These are phyloP conservation scores for Poecile atricapillus DNA, from an alignment of 2,113 vertebrate genomes.

Conservation along the genomic window DNA sequence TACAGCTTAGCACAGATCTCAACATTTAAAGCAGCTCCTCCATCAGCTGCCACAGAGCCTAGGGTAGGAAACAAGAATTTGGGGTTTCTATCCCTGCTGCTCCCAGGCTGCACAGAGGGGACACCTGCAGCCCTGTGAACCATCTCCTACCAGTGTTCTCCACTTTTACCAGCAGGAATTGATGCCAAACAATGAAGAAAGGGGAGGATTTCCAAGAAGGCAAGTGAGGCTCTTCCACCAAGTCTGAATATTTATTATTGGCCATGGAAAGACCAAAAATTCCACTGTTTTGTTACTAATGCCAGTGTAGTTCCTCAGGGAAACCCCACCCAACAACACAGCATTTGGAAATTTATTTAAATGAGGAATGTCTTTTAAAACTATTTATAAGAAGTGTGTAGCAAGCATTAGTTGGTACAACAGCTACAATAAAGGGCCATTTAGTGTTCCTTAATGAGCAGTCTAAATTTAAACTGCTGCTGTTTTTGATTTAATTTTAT, in stretches of 20 bases:
- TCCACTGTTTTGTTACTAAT: neutral
- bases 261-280: neutral
- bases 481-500: neutral
- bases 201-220: neutral
- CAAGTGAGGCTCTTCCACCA: neutral
- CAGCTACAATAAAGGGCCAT: neutral
- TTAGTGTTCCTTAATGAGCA: neutral
- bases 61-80: fast-evolving
- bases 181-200: neutral
- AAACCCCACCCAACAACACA: neutral
- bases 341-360: neutral
- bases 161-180: neutral
- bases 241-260: neutral
- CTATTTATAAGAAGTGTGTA: neutral
- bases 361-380: neutral
- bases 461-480: neutral
- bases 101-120: neutral
- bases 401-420: neutral
- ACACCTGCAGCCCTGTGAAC: neutral
- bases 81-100: neutral
- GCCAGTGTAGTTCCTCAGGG: neutral
- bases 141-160: neutral
- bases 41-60: neutral
- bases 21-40: neutral
- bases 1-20: neutral